These are phyloP conservation scores for Neomonachus schauinslandi DNA, from an alignment of 2,113 vertebrate species.

Conservation along the genomic window DNA sequence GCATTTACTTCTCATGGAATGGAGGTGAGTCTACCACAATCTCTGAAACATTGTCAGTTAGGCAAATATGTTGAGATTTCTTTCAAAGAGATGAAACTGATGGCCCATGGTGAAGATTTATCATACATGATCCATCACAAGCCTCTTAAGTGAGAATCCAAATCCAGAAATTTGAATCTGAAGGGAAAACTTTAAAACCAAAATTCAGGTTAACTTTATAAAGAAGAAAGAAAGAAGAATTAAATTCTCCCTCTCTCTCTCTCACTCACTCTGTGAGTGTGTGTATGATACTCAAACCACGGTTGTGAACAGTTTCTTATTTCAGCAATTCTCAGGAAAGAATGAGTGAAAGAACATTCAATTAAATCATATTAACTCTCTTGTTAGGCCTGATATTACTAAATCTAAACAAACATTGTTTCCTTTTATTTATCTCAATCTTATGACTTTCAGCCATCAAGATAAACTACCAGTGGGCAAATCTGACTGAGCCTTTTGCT, in stretches of 20 bases:
- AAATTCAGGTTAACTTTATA: conserved; percentile 3
- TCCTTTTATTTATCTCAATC: not conserved
- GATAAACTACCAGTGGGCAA: not conserved
- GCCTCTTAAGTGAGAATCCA: not conserved
- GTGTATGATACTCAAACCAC: not conserved
- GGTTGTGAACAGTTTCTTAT: not conserved
- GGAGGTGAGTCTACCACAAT: not conserved
- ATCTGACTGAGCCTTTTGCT: not conserved
- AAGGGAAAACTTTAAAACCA: not conserved
- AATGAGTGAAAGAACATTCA: not conserved
- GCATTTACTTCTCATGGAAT: not conserved
- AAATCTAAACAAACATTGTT: not conserved
- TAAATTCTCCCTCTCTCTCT: not conserved
- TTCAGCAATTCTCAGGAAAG: conserved; percentile 14
- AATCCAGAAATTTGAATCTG: not conserved
- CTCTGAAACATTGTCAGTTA: not conserved
- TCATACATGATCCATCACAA: not conserved
- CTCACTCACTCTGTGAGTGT: not conserved
- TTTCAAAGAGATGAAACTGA: conserved; percentile 28
- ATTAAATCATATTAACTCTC: not conserved
- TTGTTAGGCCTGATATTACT: not conserved
- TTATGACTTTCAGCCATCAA: not conserved
- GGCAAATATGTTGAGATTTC: not conserved
- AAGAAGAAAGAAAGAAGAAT: not conserved
- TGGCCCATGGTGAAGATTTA: not conserved